These are phyloP conservation scores for Isurus oxyrinchus DNA, from an alignment of 2,113 vertebrate species.

Conservation along the genomic window DNA sequence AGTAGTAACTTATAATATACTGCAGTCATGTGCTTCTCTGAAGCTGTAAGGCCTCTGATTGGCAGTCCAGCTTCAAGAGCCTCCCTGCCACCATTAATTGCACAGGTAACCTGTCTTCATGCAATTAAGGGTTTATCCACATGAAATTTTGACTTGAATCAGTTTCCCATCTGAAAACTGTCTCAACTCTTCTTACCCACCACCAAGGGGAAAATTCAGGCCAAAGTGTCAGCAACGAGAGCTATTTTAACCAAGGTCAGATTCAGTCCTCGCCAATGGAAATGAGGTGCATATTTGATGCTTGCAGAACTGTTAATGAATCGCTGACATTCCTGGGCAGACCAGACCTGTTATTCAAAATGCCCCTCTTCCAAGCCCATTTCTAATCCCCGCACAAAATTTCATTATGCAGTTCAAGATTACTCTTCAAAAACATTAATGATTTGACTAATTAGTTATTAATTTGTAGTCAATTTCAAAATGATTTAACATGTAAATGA, in stretches of 20 bases:
- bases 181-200: too few species aligned
- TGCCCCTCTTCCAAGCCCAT: background rate
- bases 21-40: too few species aligned
- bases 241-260: background rate
- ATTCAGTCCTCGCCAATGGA: background rate
- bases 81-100: too few species aligned
- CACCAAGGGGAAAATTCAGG: too few species aligned
- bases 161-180: too few species aligned
- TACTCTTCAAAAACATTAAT: conserved; percentile 33
- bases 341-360: background rate
- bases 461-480: conserved; percentile 37
- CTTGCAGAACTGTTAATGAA: background rate
- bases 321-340: background rate
- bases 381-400: background rate
- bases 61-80: too few species aligned
- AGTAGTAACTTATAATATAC: too few species aligned
- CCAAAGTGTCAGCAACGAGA: background rate
- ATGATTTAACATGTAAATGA: conserved; percentile 36
- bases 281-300: background rate
- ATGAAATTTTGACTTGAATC: too few species aligned
- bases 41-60: too few species aligned
- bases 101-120: too few species aligned
- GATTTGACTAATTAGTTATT: conserved; percentile 32
- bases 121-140: too few species aligned
- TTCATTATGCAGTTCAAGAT: conserved; percentile 16